These are phyloP conservation scores for Matsumyia berberina DNA, from an alignment of 2,888 invertebrate genomes.

Conservation along the genomic window DNA sequence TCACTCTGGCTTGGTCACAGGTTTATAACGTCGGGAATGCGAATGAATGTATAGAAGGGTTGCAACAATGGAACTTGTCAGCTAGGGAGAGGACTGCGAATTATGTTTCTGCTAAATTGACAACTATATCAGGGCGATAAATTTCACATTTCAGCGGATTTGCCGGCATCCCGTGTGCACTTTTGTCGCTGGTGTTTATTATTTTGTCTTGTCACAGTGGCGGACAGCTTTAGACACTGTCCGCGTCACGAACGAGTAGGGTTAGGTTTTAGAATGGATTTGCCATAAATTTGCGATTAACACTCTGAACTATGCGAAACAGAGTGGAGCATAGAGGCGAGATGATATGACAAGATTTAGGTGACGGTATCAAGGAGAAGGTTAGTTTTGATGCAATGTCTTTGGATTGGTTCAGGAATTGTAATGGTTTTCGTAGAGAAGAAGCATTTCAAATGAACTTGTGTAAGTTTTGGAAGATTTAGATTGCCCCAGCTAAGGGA, in stretches of 20 bases:
- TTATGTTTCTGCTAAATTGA: conserved; percentile 77
- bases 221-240: not conserved
- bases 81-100: conserved; percentile 43
- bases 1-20: not conserved
- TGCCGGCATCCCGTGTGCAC: conserved; percentile 13
- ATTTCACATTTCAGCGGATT: conserved; percentile 61
- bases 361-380: not conserved
- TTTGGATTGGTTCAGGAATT: no score
- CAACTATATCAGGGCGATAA: conserved; percentile 78
- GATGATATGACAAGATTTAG: not conserved
- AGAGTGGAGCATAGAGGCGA: not conserved
- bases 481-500: no score
- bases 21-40: conserved; percentile 37
- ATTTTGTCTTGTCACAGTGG: conserved; percentile 13
- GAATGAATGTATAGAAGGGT: conserved; percentile 27
- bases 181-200: conserved; percentile 23
- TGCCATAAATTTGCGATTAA: conserved; percentile 42
- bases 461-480: no score
- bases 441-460: no score
- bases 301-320: conserved; percentile 7
- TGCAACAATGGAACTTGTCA: conserved; percentile 43
- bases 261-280: conserved; percentile 21
- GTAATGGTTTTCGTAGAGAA: no score
- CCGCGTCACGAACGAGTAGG: not conserved
- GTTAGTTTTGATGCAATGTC: not conserved